A percentile compares a stretch with the other conserved stretches of the same genome.
Conservation (phyloP, 2,888 invertebrate genomes). For the Hypolimnas misippus region DNA sequence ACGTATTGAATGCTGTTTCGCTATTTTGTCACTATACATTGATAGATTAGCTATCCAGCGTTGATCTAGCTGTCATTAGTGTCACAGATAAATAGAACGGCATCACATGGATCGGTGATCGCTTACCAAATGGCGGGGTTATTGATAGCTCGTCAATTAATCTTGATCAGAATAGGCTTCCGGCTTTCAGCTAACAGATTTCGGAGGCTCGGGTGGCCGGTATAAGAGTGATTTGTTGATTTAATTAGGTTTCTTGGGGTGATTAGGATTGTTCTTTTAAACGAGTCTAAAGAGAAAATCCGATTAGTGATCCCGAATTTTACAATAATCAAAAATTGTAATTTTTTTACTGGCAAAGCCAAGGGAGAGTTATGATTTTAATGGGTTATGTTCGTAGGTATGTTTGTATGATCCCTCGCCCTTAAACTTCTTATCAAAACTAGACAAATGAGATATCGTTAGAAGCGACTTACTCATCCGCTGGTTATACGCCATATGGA, state of each 20-base stretch:
- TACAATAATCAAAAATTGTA: too few species aligned
- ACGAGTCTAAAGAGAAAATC: too few species aligned
- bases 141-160: slow-evolving; percentile 54
- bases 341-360: too few species aligned
- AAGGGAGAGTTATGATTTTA: too few species aligned
- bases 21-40: not conserved
- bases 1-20: not conserved
- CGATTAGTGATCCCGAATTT: too few species aligned
- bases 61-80: slow-evolving; percentile 28
- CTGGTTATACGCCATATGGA: too few species aligned
- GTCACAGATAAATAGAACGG: slow-evolving; percentile 26
- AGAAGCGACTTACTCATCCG: too few species aligned
- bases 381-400: too few species aligned
- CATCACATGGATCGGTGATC: slow-evolving; percentile 29
- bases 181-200: slow-evolving; percentile 23
- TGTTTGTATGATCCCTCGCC: too few species aligned
- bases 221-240: slow-evolving; percentile 6
- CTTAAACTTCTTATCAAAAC: too few species aligned
- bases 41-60: slow-evolving; percentile 5
- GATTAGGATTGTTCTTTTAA: not conserved
- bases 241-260: not conserved
- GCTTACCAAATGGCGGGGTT: slow-evolving; percentile 46
- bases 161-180: slow-evolving; percentile 47
- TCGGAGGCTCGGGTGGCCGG: slow-evolving; percentile 15
- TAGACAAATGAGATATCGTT: too few species aligned